Evolutionary conservation across 2,797 vertebrate genomes (phyloP).

Genomic region (Hippopotamyrus pictus): DNA sequence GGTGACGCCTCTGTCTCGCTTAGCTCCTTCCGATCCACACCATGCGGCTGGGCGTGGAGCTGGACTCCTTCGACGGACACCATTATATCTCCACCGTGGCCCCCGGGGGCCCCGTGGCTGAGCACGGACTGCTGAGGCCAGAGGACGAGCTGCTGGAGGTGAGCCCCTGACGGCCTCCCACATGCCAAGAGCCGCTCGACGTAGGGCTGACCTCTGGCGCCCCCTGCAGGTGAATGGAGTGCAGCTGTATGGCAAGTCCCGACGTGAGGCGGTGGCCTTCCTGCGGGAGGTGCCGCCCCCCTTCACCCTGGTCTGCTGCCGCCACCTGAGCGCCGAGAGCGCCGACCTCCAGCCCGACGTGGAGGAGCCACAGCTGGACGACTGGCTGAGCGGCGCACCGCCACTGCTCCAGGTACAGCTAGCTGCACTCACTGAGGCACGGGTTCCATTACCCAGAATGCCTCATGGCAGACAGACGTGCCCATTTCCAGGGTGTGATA

Average conservation of each 20-base stretch:
- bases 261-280: slow-evolving; percentile 81
- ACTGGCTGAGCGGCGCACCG: slow-evolving; percentile 13
- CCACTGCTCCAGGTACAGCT: slow-evolving; percentile 24
- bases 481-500: neutral
- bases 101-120: slow-evolving; percentile 74
- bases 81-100: slow-evolving; percentile 89
- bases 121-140: slow-evolving; percentile 70
- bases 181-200: slow-evolving; percentile 38
- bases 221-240: slow-evolving; percentile 76
- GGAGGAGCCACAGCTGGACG: slow-evolving; percentile 47
- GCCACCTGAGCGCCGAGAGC: slow-evolving; percentile 66
- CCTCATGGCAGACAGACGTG: neutral
- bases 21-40: slow-evolving; percentile 88
- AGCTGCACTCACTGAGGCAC: neutral
- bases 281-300: slow-evolving; percentile 88
- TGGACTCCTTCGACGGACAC: slow-evolving; percentile 91
- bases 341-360: slow-evolving; percentile 56
- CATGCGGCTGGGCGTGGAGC: slow-evolving; percentile 82
- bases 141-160: slow-evolving; percentile 96
- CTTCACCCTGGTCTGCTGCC: slow-evolving; percentile 85
- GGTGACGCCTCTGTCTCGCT: neutral
- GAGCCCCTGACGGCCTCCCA: slow-evolving; percentile 30
- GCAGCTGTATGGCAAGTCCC: slow-evolving; percentile 78
- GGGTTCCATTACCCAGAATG: neutral
- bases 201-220: slow-evolving; percentile 22